Evolutionary conservation across 2,888 invertebrate species (phyloP), one percentile per base, ranked within the genome.

Genomic region (Scrobipalpa costella): DNA sequence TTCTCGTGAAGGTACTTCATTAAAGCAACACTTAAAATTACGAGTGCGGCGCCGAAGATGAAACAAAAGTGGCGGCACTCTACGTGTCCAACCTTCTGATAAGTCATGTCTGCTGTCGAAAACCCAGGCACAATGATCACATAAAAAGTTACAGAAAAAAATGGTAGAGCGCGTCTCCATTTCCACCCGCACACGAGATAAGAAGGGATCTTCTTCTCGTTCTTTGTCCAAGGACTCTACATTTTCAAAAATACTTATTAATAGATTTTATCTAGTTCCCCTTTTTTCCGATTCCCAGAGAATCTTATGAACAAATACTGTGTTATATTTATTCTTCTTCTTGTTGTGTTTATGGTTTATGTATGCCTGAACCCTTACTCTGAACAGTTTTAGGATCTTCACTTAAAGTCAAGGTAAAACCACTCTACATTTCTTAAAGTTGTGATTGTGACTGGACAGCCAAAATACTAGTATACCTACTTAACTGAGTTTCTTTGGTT

Each of bases 111-210:
- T 77, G 73, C 76, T 71, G 75, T 71, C 79, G 74, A 81, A 82
- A 73, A 75, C 75, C 78, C 70, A 74, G 70, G 74, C 76, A 84
- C 83, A 82, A 81, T 78, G 80, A 78, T 78, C 76, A 77, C 74
- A 81, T 80, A 83, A 84, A 84, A 85, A 80, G 66, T 73, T 73
- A 65, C 68, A 71, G 69, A 79, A 81, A 83, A 82, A 68, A 63
- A 36, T 11, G 19, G n/a, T 47, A 6, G 44, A 63, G 74, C 68
- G 36, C 67, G 79, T 83, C 70, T 84, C 81, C 83, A 83, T 71
- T 44, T 33, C 59, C 44, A 33, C n/a, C 21, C 17, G 13, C 63
- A 62, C 63, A 57, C 70, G 69, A 66, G n/a, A n/a, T n/a, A n/a
- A n/a, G n/a, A 8, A 27, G 1, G 49, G 21, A 21, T 49, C 7